Percentiles rank a stretch among this genome's conserved stretches.
Evolutionary conservation across 2,797 vertebrate genomes (phyloP).

Genomic region (Buphagus erythrorhynchus): DNA sequence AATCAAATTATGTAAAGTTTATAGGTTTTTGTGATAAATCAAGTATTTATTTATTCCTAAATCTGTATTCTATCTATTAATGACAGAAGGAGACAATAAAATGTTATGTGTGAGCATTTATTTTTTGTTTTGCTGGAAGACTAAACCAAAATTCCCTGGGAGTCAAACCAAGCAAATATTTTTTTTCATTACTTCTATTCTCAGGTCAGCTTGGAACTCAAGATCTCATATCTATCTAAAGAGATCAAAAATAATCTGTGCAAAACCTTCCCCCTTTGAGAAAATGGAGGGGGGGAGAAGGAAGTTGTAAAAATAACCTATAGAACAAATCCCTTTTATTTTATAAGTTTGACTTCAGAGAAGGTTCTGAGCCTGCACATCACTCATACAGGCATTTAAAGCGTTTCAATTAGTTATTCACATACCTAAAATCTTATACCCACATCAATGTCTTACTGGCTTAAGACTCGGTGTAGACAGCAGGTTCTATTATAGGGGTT

Average conservation of each 20-base stretch:
- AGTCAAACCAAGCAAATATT: neutral
- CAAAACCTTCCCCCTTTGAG: neutral
- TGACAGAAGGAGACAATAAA: neutral
- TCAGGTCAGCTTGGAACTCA: neutral
- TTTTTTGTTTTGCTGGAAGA: neutral
- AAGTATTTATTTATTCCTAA: neutral
- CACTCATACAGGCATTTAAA: neutral
- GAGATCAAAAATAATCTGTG: neutral
- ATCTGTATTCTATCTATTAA: neutral
- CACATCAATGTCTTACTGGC: neutral
- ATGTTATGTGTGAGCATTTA: neutral
- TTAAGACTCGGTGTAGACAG: neutral
- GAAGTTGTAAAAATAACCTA: neutral
- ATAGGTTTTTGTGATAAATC: neutral
- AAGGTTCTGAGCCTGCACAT: neutral
- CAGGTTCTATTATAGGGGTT: neutral
- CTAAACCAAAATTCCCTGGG: neutral
- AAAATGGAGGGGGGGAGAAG: neutral
- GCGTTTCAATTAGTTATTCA: neutral
- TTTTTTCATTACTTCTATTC: neutral
- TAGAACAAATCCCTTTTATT: neutral
- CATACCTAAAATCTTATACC: neutral
- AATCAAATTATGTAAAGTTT: neutral
- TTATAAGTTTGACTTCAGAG: neutral
- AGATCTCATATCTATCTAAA: neutral